These are phyloP conservation scores for Clarias magur DNA, from an alignment of 2,113 vertebrate species.

Conservation along the genomic window DNA sequence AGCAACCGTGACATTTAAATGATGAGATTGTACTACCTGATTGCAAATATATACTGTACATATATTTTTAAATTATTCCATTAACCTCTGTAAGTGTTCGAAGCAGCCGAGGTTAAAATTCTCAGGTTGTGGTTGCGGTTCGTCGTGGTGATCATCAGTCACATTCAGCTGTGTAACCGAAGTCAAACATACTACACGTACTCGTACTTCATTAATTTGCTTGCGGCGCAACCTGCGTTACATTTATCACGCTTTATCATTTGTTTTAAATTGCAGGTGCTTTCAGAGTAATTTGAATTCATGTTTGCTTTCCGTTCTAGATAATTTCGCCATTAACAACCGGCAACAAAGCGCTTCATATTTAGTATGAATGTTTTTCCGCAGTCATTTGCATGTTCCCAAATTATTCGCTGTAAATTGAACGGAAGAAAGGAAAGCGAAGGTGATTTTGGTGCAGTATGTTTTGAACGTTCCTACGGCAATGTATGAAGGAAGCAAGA, in stretches of 20 bases:
- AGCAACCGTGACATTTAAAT: slow-evolving; percentile 5
- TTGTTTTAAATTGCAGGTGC: neutral
- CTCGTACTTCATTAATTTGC: neutral
- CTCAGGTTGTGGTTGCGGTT: neutral
- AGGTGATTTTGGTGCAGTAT: neutral
- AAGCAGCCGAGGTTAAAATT: neutral
- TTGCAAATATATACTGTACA: neutral
- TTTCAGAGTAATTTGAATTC: neutral
- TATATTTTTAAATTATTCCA: neutral
- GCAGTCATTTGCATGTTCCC: neutral
- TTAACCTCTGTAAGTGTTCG: neutral
- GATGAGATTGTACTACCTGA: neutral
- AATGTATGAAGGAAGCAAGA: neutral
- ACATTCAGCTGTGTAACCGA: neutral
- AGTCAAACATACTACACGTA: neutral
- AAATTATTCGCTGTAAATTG: slow-evolving; percentile 4
- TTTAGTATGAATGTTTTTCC: neutral
- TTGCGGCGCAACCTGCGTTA: neutral
- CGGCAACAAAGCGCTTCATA: neutral
- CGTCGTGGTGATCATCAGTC: slow-evolving; percentile 10
- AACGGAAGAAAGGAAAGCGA: neutral
- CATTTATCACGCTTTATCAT: neutral
- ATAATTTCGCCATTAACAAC: slow-evolving; percentile 26
- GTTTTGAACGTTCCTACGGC: neutral
- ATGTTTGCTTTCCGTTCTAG: slow-evolving; percentile 17